A percentile compares a stretch with the other conserved stretches of the same genome.
phyloP scores from a whole-genome alignment of 2,113 vertebrate species.

The Podilymbus podiceps region DNA sequence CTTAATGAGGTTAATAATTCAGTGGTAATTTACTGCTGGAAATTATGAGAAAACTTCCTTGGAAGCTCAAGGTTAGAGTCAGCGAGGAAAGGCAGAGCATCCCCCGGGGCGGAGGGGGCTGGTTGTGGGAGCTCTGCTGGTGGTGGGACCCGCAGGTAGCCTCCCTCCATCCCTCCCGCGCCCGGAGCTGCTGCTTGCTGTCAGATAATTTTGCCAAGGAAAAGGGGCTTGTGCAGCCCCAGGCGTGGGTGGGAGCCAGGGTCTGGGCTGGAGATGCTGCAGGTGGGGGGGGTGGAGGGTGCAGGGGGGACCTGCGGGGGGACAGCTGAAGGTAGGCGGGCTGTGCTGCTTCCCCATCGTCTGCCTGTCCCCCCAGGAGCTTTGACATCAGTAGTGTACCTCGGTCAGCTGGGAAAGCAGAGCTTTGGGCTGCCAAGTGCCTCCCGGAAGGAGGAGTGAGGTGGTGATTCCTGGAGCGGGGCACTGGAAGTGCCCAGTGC shows the following conservation, averaged over 20 bases:
- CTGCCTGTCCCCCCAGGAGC: neutral
- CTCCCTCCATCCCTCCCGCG: neutral
- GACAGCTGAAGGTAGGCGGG: neutral
- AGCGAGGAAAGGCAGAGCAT: neutral
- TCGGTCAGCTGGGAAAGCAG: neutral
- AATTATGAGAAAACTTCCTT: neutral
- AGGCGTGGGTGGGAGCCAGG: neutral
- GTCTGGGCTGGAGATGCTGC: neutral
- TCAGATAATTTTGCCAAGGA: neutral
- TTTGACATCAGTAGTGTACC: rapidly evolving
- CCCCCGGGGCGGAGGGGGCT: rapidly evolving
- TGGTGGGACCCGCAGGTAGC: neutral
- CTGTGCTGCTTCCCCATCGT: neutral
- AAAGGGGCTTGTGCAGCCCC: rapidly evolving
- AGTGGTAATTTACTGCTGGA: neutral
- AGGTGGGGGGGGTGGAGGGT: neutral
- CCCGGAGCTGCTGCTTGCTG: neutral
- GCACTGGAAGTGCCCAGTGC: rapidly evolving
- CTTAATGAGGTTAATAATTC: conserved; percentile 31
- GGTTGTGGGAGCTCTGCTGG: neutral
- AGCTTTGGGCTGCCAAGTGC: neutral
- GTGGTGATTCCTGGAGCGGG: neutral
- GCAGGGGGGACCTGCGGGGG: neutral
- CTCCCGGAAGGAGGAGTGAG: neutral
- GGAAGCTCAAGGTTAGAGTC: neutral